phyloP scores from a whole-genome alignment of 30 jellyfish, hydroid and myxozoan species.

The Phacellophora camtschatica region DNA sequence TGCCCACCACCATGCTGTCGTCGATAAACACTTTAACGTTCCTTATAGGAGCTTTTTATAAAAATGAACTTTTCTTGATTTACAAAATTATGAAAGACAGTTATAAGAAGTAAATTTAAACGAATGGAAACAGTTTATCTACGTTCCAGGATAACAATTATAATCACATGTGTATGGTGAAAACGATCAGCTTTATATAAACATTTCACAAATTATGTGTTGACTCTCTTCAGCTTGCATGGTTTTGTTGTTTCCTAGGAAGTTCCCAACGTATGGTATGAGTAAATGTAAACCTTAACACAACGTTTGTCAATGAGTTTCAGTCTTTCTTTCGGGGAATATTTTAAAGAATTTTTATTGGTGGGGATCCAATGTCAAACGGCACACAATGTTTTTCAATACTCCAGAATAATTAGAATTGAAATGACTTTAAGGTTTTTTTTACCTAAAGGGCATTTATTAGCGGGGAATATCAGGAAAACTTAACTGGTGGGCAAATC shows the following conservation, averaged over 20 bases:
- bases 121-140: slow-evolving; percentile 59
- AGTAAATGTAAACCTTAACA: too few relatives aligned
- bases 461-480: too few relatives aligned
- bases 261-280: too few relatives aligned
- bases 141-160: slow-evolving; percentile 53
- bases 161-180: slow-evolving; percentile 3
- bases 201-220: neutral
- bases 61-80: slow-evolving; percentile 14
- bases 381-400: too few relatives aligned
- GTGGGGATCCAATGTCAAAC: too few relatives aligned
- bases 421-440: too few relatives aligned
- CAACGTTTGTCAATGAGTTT: too few relatives aligned
- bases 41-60: slow-evolving; percentile 1
- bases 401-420: too few relatives aligned
- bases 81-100: neutral
- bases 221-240: neutral
- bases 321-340: too few relatives aligned
- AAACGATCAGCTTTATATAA: slow-evolving; percentile 27
- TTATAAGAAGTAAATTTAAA: slow-evolving; percentile 23
- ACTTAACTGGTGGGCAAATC: too few relatives aligned
- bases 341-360: too few relatives aligned
- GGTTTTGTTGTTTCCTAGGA: neutral
- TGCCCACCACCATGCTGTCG: slow-evolving; percentile 95
- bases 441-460: too few relatives aligned
- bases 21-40: slow-evolving; percentile 12